These are phyloP conservation scores for Himalopsyche anomala DNA, from an alignment of 2,888 invertebrate species.

Conservation along the genomic window DNA sequence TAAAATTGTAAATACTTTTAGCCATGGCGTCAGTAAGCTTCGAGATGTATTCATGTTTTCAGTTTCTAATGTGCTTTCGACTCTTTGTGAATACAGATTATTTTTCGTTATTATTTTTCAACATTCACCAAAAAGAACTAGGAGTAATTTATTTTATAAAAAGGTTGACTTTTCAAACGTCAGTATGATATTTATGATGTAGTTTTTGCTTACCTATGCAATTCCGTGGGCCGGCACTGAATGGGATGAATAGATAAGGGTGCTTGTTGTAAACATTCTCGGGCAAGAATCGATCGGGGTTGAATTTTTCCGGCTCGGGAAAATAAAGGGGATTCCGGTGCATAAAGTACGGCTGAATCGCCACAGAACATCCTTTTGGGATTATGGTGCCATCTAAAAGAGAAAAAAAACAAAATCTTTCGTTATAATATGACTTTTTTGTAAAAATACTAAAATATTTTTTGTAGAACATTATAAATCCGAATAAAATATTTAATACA, in stretches of 20 bases:
- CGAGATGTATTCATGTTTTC: too few relatives aligned
- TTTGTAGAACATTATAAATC: too few relatives aligned
- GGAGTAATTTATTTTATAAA: background rate
- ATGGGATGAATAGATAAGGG: constrained; percentile 61
- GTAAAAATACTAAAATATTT: too few relatives aligned
- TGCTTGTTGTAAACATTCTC: constrained; percentile 58
- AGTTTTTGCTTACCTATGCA: constrained; percentile 57
- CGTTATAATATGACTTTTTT: too few relatives aligned
- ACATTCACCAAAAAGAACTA: too few relatives aligned
- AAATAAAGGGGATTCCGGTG: constrained; percentile 58
- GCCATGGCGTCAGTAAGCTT: too few relatives aligned
- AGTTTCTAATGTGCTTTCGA: too few relatives aligned
- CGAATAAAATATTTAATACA: too few relatives aligned
- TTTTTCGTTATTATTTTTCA: too few relatives aligned
- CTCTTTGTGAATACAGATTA: too few relatives aligned
- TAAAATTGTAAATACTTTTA: too few relatives aligned
- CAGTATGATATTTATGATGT: background rate
- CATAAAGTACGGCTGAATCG: constrained; percentile 34
- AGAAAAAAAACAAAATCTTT: background rate
- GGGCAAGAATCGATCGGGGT: constrained; percentile 63
- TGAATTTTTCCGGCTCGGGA: constrained; percentile 61
- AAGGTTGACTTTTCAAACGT: background rate
- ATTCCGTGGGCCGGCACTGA: constrained; percentile 65
- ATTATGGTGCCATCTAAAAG: constrained; percentile 61
- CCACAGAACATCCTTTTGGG: constrained; percentile 49